Percentiles rank a stretch among this genome's conserved stretches.
Conservation (phyloP, 2,797 vertebrate genomes). For the Hemitrygon akajei region DNA sequence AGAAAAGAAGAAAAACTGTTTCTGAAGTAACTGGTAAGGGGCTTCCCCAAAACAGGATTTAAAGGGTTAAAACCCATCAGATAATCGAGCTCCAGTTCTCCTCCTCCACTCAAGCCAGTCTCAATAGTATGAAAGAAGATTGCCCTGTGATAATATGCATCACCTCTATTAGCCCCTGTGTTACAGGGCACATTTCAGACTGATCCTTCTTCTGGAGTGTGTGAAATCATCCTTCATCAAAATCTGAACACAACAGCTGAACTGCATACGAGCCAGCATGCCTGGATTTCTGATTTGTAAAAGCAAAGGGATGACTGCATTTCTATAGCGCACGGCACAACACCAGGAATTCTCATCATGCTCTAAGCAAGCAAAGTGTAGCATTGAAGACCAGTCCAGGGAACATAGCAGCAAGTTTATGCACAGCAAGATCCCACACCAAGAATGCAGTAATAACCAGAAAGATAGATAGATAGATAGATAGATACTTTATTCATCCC, state of each 20-base stretch:
- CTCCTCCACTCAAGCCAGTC: not conserved
- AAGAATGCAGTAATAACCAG: too few relatives aligned
- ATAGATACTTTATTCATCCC: too few relatives aligned
- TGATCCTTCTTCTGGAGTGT: not conserved
- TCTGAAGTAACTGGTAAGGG: not conserved
- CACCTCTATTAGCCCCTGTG: conserved; percentile 13
- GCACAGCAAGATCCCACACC: too few relatives aligned
- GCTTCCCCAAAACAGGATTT: not conserved
- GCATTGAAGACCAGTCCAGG: too few relatives aligned
- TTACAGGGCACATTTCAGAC: not conserved
- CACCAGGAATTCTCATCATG: not conserved
- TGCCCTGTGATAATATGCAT: not conserved
- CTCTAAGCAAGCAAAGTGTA: not conserved
- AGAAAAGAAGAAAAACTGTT: not conserved
- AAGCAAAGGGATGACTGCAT: not conserved
- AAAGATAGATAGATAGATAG: too few relatives aligned
- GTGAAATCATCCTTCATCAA: conserved; percentile 5
- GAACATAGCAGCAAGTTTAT: too few relatives aligned
- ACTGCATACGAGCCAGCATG: not conserved
- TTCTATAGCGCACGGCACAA: not conserved
- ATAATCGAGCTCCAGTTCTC: too few relatives aligned
- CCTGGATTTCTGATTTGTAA: not conserved
- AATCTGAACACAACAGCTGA: not conserved
- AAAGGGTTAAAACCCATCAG: not conserved
- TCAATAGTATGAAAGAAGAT: not conserved